Percentiles rank a stretch among this genome's conserved stretches.
Evolutionary conservation across 1,140 invertebrate genomes (phyloP).

Genomic region (Sinella curviseta): DNA sequence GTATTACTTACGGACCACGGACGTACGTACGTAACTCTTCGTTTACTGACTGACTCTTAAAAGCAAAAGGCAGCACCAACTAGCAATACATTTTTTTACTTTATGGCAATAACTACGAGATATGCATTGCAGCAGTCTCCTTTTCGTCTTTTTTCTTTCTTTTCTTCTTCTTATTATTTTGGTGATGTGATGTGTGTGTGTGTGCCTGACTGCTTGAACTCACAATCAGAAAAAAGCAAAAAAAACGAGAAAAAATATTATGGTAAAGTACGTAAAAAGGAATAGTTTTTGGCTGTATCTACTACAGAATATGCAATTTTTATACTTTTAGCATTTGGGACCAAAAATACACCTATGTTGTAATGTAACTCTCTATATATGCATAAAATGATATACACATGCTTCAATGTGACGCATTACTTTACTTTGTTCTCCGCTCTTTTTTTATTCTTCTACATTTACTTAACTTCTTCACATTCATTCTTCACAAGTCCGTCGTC

Average conservation of each 20-base stretch:
- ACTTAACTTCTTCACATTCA: slow-evolving; percentile 10
- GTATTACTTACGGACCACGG: neutral
- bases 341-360: no score
- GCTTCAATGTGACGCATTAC: neutral
- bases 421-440: neutral
- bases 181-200: slow-evolving; percentile 23
- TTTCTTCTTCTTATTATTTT: slow-evolving; percentile 24
- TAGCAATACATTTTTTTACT: neutral
- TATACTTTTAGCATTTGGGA: no score
- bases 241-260: neutral
- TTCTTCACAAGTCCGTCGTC: neutral
- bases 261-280: neutral
- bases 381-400: neutral
- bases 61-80: neutral
- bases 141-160: slow-evolving; percentile 24
- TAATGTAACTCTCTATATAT: no score
- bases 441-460: neutral
- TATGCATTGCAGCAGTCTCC: slow-evolving; percentile 24
- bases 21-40: slow-evolving; percentile 1
- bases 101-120: neutral
- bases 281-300: neutral
- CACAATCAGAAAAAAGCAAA: neutral
- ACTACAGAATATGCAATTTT: no score
- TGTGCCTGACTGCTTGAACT: slow-evolving; percentile 6
- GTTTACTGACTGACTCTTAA: slow-evolving; percentile 1